These are phyloP conservation scores for Pharmacophagus antenor DNA, from an alignment of 2,888 invertebrate genomes.

Conservation along the genomic window DNA sequence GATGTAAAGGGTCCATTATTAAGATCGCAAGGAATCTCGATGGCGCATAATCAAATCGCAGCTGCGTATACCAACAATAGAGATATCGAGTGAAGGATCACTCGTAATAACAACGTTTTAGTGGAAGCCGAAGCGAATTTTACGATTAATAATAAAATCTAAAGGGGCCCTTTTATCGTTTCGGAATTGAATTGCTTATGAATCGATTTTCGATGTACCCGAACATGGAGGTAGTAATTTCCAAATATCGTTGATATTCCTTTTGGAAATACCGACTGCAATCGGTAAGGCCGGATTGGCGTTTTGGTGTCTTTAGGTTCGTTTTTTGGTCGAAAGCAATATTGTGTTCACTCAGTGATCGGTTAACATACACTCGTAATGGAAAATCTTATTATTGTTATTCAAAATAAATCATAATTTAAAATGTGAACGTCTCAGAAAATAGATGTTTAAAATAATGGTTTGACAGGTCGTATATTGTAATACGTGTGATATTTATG, in stretches of 20 bases:
- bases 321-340: not conserved
- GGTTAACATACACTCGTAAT: not conserved
- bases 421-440: not conserved
- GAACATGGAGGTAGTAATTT: conserved; percentile 13
- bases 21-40: conserved; percentile 46
- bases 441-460: not conserved
- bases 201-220: conserved; percentile 25
- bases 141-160: conserved; percentile 38
- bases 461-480: not conserved
- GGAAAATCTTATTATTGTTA: not conserved
- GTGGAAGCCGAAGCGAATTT: conserved; percentile 49
- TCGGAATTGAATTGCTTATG: conserved; percentile 33
- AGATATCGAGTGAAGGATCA: conserved; percentile 44
- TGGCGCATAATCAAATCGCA: conserved; percentile 47
- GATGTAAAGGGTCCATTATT: conserved; percentile 51
- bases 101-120: conserved; percentile 53
- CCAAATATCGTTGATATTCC: conserved; percentile 8
- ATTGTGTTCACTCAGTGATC: not conserved
- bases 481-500: not conserved
- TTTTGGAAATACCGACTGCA: conserved; percentile 14
- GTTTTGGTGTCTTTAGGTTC: not conserved
- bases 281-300: too few species aligned
- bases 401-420: not conserved
- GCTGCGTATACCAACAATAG: conserved; percentile 42
- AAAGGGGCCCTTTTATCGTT: conserved; percentile 41